A percentile compares a stretch with the other conserved stretches of the same genome.
Conservation (phyloP, 2,797 vertebrate species). For the Onychomys torridus region DNA sequence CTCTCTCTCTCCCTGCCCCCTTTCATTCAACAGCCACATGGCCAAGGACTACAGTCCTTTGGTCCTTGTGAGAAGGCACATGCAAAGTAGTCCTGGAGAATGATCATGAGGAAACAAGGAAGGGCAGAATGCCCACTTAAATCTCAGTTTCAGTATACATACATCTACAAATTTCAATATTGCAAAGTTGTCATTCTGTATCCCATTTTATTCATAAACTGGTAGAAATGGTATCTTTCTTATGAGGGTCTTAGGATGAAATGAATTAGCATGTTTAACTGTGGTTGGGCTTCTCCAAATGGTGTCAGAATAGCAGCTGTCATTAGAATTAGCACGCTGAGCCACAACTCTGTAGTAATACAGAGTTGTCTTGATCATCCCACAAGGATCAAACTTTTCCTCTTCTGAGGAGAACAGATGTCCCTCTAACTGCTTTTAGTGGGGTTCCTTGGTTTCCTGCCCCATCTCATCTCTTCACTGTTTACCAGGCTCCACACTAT, state of each 20-base stretch:
- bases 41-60: neutral
- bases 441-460: neutral
- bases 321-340: neutral
- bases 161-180: neutral
- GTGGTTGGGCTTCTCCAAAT: neutral
- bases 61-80: fast-evolving
- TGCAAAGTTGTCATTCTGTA: neutral
- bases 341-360: neutral
- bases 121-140: neutral
- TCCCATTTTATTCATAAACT: neutral
- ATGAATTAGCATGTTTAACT: neutral
- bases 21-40: neutral
- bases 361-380: neutral
- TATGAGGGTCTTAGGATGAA: neutral
- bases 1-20: too few species aligned
- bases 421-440: neutral
- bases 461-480: neutral
- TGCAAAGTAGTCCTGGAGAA: neutral
- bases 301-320: neutral
- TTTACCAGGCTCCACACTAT: neutral
- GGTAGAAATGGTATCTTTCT: neutral
- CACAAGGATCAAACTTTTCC: neutral
- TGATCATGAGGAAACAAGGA: neutral
- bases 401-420: neutral
- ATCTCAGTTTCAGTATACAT: neutral